Evolutionary conservation across 2,888 invertebrate species (phyloP), one percentile per base, ranked within the genome.

Genomic region (Holacanthella duospinosa): DNA sequence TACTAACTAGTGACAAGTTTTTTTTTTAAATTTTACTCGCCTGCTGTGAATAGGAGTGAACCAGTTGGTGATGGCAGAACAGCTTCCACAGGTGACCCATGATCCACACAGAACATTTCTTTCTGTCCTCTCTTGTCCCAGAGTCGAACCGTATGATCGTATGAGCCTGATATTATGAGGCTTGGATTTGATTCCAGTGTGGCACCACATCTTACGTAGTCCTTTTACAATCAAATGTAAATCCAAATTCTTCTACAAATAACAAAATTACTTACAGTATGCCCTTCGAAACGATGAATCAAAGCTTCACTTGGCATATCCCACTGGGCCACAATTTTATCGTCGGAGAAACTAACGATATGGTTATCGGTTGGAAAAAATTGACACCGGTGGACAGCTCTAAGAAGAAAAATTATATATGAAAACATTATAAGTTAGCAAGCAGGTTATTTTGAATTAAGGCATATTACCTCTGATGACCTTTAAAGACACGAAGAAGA

Each of bases 71-170:
- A 80, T 77, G 91, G 91, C 2, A 95, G 77, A 58, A 93, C 80
- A 66, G 89, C 87, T 79, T 96, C 95, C 0, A 97, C 87, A 0
- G 94, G 93, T 72, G 86, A 84, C 6, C 88, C 93, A 78, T 96
- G 95, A 75, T 92, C 85, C 1, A 93, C 85, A 27, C 82, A 83
- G 61, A 89, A 78, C 0, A 87, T 82, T 60, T 85, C 84, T 72
- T 84, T 81, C 69, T 83, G 70, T 1, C 85, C 84, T 74, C 95
- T 82, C 1, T 84, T 84, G 76, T 97, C 97, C 80, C 88, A 95
- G 77, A 97, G 80, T 76, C 89, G 88, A 0, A 94, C 85, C 61
- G 83, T 84, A 74, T 88, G 86, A 77, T 96, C 96, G 77, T 96
- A 96, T 43, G 91, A 87, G 29, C 92, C 93, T 0, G 92, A 91